Conservation (phyloP, 2,113 vertebrate genomes). For the Alethe diademata region DNA sequence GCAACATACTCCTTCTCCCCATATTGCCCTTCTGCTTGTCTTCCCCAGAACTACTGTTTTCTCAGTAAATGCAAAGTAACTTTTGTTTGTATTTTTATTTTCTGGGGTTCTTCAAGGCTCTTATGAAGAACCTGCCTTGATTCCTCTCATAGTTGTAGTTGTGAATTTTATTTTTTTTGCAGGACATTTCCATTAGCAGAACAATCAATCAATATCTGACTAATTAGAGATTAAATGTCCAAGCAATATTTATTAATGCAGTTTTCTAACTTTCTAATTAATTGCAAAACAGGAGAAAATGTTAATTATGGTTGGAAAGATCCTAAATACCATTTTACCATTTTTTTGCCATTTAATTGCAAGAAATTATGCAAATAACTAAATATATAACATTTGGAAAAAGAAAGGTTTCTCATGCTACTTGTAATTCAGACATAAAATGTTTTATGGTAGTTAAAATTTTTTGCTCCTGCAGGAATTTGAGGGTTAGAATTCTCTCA, state of each 20-base stretch:
- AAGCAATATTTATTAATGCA: constrained; percentile 26
- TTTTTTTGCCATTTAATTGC: not conserved
- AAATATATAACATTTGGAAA: not conserved
- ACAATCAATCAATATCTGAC: constrained; percentile 6
- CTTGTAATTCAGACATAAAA: not conserved
- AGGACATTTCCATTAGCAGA: not conserved
- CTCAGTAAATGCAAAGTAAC: not conserved
- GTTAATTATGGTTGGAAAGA: constrained; percentile 52
- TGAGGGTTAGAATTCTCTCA: not conserved
- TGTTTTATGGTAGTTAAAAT: not conserved
- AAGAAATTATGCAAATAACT: constrained; percentile 26
- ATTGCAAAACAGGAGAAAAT: constrained; percentile 51
- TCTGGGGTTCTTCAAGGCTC: not conserved
- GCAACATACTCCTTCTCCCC: not conserved
- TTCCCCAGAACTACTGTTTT: not conserved
- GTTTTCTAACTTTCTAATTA: constrained; percentile 66
- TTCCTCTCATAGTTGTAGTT: not conserved
- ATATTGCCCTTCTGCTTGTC: not conserved
- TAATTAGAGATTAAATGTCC: constrained; percentile 56
- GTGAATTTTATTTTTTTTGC: not conserved
- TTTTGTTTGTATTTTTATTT: not conserved
- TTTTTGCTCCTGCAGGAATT: not conserved
- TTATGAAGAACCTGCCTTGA: not conserved
- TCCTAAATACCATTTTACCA: not conserved
- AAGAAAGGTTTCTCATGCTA: not conserved